Evolutionary conservation across 2,888 invertebrate species (phyloP).

Genomic region (Endotricha flammealis): DNA sequence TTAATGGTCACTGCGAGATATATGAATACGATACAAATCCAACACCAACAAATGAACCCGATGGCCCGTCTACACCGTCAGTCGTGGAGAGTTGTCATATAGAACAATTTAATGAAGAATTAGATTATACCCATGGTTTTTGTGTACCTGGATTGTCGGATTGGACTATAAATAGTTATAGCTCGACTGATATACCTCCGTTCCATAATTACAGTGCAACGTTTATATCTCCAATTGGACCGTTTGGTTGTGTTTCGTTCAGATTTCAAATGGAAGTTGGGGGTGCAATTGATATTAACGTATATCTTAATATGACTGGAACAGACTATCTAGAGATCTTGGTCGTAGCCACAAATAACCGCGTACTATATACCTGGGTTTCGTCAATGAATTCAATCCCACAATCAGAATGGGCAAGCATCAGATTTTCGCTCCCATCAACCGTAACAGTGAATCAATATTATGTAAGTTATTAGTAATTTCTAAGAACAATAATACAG

Average conservation of each 20-base stretch:
- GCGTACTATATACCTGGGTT: too few relatives aligned
- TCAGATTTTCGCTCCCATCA: not conserved
- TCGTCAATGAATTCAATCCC: not conserved
- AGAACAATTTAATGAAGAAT: too few relatives aligned
- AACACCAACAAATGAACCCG: too few relatives aligned
- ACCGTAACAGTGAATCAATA: not conserved
- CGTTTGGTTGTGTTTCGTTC: not conserved
- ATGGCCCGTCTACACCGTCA: too few relatives aligned
- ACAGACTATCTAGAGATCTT: not conserved
- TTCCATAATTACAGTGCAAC: not conserved
- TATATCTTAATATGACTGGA: not conserved
- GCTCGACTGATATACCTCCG: not conserved
- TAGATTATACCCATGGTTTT: not conserved
- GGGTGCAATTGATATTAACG: not conserved
- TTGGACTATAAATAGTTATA: not conserved
- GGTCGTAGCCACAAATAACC: too few relatives aligned
- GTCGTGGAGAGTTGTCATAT: too few relatives aligned
- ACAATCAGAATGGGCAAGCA: not conserved
- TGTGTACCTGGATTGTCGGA: not conserved
- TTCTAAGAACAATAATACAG: too few relatives aligned
- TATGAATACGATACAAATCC: too few relatives aligned
- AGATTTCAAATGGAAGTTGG: not conserved
- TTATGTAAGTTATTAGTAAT: too few relatives aligned
- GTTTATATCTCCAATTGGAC: not conserved
- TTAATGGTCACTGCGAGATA: too few relatives aligned